These are phyloP conservation scores for Myopa testacea DNA, from an alignment of 2,888 invertebrate genomes.

Conservation along the genomic window DNA sequence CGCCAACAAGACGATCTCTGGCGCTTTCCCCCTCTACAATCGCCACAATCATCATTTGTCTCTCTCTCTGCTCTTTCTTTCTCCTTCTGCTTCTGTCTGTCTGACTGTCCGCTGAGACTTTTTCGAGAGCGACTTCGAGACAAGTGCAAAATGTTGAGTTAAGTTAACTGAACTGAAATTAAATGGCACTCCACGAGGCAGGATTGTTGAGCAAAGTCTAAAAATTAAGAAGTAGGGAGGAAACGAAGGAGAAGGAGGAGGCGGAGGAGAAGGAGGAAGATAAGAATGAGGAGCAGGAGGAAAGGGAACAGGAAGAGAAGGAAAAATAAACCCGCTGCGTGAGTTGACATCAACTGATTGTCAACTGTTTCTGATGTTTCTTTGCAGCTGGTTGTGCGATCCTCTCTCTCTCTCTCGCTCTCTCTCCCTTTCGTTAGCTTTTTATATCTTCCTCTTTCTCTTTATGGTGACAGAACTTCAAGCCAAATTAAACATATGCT, in stretches of 20 bases:
- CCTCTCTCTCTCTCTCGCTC: background rate
- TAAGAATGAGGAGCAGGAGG: background rate
- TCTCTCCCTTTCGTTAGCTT: background rate
- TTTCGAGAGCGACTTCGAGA: slow-evolving; percentile 2
- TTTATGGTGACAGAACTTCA: background rate
- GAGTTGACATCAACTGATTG: slow-evolving; percentile 4
- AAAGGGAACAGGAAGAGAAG: background rate
- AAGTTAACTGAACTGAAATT: slow-evolving; percentile 8
- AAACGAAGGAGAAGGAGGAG: too few relatives aligned
- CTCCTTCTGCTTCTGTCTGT: background rate
- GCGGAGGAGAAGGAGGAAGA: background rate
- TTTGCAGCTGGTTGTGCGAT: background rate
- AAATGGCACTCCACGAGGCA: background rate
- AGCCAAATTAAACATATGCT: background rate
- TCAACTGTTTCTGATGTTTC: slow-evolving; percentile 2
- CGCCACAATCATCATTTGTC: background rate
- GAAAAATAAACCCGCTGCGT: slow-evolving; percentile 10
- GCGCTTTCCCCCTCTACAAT: background rate
- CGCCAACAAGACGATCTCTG: background rate
- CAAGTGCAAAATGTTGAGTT: slow-evolving; percentile 7
- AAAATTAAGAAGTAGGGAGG: background rate
- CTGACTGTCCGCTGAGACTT: background rate
- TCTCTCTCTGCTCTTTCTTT: background rate
- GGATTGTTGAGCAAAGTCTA: background rate
- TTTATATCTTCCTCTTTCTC: background rate